Evolutionary conservation across 2,113 vertebrate species (phyloP), one percentile per base, ranked within the genome.

Genomic region (Protobothrops mucrosquamatus): DNA sequence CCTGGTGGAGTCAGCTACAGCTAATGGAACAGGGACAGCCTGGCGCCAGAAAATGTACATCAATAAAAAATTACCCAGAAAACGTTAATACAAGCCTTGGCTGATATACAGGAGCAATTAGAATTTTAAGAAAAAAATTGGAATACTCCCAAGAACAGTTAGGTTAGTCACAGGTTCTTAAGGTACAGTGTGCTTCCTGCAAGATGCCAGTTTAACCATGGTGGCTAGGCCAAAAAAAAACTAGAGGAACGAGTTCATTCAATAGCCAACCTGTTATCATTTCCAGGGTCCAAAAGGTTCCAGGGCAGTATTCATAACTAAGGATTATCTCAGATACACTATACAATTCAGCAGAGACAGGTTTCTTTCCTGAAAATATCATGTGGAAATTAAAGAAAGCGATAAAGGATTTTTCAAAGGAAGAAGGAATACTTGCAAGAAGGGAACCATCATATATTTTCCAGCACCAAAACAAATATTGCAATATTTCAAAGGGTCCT

Each of bases 21-120:
- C 55, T 18, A 43, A 8, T 7, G 29, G 91, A 92, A 93, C n/a
- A 89, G 89, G 85, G 93, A 87, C 69, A 91, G 92, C 8, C 89
- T 92, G 92, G 57, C 9, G 56, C 88, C 89, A 92, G 59, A 22
- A 52, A 92, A 94, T 9, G 6, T 52, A 12, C 55, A 81, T n/a
- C 34, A 87, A 85, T 89, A 90, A 69, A 51, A 89, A 92, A 89
- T 61, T 87, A 89, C 59, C 88, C 22, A 61, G 69, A 91, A 1
- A 5, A 89, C 43, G 61, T 92, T 88, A 92, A 56, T 87, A 88
- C n/a, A 88, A 91, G 22, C 39, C 59, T 94, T 59, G 61, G 92
- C 94, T 86, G 39, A 93, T 85, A 2, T n/a, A 51, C 91, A 92
- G 56, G 52, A 29, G 87, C 91, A 92, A 89, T 85, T 74, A 94